phyloP scores from a whole-genome alignment of 2,113 vertebrate genomes.

The Carassius auratus region DNA sequence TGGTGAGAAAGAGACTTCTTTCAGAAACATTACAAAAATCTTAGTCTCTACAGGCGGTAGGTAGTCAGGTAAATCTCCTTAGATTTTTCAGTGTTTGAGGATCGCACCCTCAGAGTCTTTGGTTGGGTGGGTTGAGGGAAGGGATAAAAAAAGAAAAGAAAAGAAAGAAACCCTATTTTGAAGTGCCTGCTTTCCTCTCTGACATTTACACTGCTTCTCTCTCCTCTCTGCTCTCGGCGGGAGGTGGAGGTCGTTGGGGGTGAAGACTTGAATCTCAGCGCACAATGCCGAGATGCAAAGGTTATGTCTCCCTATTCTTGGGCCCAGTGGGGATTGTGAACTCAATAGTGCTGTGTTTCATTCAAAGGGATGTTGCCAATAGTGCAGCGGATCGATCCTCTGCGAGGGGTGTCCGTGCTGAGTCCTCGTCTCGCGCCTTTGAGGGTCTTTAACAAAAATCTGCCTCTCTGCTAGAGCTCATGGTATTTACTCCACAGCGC shows the following conservation, averaged over 20 bases:
- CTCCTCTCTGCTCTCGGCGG: slow-evolving; percentile 29
- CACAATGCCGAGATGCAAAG: slow-evolving; percentile 59
- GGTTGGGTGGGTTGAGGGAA: background rate
- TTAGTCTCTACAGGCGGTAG: background rate
- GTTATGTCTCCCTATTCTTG: slow-evolving; percentile 73
- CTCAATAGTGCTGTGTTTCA: slow-evolving; percentile 71
- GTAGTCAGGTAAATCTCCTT: slow-evolving; percentile 45
- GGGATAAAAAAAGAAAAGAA: slow-evolving; percentile 19
- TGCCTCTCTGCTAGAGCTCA: slow-evolving; percentile 71
- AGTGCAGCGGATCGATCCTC: slow-evolving; percentile 74
- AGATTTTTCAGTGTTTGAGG: slow-evolving; percentile 61
- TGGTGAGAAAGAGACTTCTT: background rate
- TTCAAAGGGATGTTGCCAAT: slow-evolving; percentile 75
- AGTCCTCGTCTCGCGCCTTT: slow-evolving; percentile 63
- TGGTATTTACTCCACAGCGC: slow-evolving; percentile 67
- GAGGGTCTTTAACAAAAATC: slow-evolving; percentile 72
- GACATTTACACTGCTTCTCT: slow-evolving; percentile 64
- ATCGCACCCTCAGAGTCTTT: slow-evolving; percentile 46
- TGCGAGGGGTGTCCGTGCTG: slow-evolving; percentile 68
- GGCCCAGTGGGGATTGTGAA: slow-evolving; percentile 67
- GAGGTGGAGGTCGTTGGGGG: slow-evolving; percentile 58
- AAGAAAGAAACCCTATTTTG: slow-evolving; percentile 30
- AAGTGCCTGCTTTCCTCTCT: slow-evolving; percentile 52
- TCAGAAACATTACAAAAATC: background rate
- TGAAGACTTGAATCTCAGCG: slow-evolving; percentile 57